Evolutionary conservation across 2,888 invertebrate species (phyloP), one percentile per base, ranked within the genome.

Genomic region (Drosophila aldrichi): DNA sequence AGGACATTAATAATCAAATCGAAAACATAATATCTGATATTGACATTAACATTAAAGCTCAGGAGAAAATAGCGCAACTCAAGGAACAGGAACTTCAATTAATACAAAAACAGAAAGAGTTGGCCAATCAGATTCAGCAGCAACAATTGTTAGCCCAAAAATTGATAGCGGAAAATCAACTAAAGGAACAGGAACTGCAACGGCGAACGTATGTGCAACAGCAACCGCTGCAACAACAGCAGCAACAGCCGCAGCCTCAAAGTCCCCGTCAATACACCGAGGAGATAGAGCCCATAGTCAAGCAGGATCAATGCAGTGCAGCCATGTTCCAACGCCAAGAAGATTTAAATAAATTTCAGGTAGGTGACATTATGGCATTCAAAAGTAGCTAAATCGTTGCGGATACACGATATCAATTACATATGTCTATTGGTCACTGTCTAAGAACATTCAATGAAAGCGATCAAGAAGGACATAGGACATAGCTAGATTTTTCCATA

Each of bases 21-120:
- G 94, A 94, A 78, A 94, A 95, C 83, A 95, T 95, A 59, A 95
- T 95, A 77, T 94, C 94, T 36, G 95, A 95, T 91, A 94, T 95
- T 86, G 95, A 95, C 90, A 93, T 92, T 54, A 95, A 94, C 74
- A 94, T 94, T 34, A 94, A 93, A 77, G 94, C 93, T 51, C 94
- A 94, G 77, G 92, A 92, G 62, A 89, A 90, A 77, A 88, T 91
- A 48, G 68, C 85, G 1, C 70, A 79, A 29, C 75, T 91, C 0
- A 90, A 90, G 54, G 83, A 88, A 56, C 79, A 86, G 46, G 90
- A 91, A 58, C 64, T 87, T 7, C 73, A 82, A 38, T 65, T 91
- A 4, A 66, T 91, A 5, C 77, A 87, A 18, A 90, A 87, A 56
- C 91, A 91, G 41, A 82, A 91, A 29, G 79, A 85, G 18, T 46